Evolutionary conservation across 2,888 invertebrate species (phyloP).

Genomic region (Stenichneumon culpator): DNA sequence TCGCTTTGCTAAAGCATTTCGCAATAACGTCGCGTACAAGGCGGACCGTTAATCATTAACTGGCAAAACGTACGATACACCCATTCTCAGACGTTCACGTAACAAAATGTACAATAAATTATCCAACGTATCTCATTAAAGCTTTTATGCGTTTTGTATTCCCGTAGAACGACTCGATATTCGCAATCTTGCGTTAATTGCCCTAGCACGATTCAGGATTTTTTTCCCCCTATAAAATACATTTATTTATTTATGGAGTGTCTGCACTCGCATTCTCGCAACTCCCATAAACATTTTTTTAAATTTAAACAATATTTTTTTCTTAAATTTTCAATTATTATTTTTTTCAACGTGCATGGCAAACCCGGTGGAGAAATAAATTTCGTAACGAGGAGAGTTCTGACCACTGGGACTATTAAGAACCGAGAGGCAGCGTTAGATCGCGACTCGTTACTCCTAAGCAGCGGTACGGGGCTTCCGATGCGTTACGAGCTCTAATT

Average conservation of each 20-base stretch:
- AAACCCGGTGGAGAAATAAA: constrained; percentile 17
- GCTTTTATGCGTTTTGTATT: constrained; percentile 44
- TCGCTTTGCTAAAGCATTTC: constrained; percentile 21
- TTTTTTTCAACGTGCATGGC: background rate
- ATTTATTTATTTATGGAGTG: too few species aligned
- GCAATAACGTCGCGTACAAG: constrained; percentile 30
- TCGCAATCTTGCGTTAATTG: constrained; percentile 31
- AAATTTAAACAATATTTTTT: background rate
- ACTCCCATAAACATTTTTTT: too few species aligned
- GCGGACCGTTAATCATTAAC: constrained; percentile 39
- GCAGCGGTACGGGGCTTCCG: constrained; percentile 62
- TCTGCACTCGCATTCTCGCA: too few species aligned
- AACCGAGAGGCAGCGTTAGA: constrained; percentile 21
- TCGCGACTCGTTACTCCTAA: constrained; percentile 59
- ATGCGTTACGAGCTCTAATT: constrained; percentile 75
- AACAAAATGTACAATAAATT: constrained; percentile 11
- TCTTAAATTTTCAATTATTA: too few species aligned
- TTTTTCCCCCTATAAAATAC: too few species aligned
- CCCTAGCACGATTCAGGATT: constrained; percentile 33
- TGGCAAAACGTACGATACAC: background rate
- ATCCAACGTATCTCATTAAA: constrained; percentile 31
- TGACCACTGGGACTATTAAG: background rate
- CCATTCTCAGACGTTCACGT: background rate
- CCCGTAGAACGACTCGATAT: constrained; percentile 5
- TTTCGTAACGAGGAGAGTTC: constrained; percentile 19